Evolutionary conservation across 2,888 invertebrate species (phyloP).

Genomic region (Caenorhabditis zanzibari): DNA sequence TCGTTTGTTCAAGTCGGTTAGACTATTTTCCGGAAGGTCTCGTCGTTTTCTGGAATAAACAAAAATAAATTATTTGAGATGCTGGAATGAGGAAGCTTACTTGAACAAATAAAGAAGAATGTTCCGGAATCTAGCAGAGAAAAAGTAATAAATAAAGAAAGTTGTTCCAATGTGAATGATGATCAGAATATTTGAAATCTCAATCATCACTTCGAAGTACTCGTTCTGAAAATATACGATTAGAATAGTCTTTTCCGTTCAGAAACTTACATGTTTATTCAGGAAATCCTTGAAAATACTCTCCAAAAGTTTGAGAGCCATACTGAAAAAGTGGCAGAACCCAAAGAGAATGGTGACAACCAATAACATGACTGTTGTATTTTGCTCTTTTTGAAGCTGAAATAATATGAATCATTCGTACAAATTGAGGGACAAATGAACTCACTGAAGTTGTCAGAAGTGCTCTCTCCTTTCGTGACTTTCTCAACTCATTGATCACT

Average conservation of each 20-base stretch:
- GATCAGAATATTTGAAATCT: constrained; percentile 59
- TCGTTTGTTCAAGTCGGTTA: constrained; percentile 47
- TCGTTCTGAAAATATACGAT: constrained; percentile 6
- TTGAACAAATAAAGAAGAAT: constrained; percentile 51
- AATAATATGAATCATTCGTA: not conserved
- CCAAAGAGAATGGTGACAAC: constrained; percentile 64
- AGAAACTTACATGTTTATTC: constrained; percentile 30
- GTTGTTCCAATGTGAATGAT: constrained; percentile 62
- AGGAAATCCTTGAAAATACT: constrained; percentile 52
- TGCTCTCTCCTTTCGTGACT: constrained; percentile 47
- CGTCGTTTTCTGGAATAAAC: constrained; percentile 38
- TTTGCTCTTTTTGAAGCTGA: constrained; percentile 65
- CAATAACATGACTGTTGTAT: constrained; percentile 64
- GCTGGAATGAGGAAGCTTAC: constrained; percentile 5
- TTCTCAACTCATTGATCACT: constrained; percentile 58
- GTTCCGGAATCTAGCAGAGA: constrained; percentile 60
- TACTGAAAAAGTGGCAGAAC: constrained; percentile 63
- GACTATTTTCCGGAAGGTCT: constrained; percentile 51
- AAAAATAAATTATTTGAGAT: not conserved
- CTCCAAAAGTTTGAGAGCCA: constrained; percentile 61
- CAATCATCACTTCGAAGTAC: constrained; percentile 56
- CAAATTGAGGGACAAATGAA: not conserved
- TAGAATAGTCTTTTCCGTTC: not conserved
- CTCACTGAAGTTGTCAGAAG: constrained; percentile 59
- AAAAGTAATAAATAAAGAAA: constrained; percentile 65